Evolutionary conservation across 2,797 vertebrate genomes (phyloP).

Genomic region (Avahi laniger): DNA sequence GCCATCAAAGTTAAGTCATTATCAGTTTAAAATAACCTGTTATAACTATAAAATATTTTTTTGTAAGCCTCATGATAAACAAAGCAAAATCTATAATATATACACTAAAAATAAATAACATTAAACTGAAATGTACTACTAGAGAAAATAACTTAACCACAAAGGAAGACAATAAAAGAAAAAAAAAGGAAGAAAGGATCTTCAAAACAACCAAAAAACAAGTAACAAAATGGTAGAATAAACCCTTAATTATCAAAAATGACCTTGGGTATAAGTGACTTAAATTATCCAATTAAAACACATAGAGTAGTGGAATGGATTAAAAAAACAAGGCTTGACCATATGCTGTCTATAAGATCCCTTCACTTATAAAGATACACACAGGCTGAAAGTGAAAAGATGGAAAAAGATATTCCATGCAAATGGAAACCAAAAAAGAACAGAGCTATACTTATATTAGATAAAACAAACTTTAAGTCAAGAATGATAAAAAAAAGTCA

Average conservation of each 20-base stretch:
- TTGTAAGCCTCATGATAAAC: neutral
- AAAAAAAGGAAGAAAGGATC: neutral
- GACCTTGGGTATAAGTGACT: neutral
- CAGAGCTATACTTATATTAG: neutral
- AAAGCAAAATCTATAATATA: neutral
- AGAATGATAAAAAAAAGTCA: neutral
- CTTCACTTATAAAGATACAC: neutral
- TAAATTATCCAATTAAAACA: neutral
- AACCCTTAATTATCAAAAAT: neutral
- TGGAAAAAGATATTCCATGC: neutral
- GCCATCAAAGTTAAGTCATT: neutral
- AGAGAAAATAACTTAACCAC: neutral
- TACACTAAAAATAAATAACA: neutral
- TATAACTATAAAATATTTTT: neutral
- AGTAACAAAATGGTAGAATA: neutral
- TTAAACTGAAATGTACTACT: neutral
- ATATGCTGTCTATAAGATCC: neutral
- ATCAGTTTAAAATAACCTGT: neutral
- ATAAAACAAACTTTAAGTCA: neutral
- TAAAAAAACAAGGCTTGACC: neutral
- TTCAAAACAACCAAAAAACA: neutral
- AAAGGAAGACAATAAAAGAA: neutral
- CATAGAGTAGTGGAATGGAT: neutral
- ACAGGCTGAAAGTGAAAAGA: neutral
- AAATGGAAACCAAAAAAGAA: neutral